Evolutionary conservation across 1,140 invertebrate species (phyloP).

Genomic region (Heliconius eleuchia): DNA sequence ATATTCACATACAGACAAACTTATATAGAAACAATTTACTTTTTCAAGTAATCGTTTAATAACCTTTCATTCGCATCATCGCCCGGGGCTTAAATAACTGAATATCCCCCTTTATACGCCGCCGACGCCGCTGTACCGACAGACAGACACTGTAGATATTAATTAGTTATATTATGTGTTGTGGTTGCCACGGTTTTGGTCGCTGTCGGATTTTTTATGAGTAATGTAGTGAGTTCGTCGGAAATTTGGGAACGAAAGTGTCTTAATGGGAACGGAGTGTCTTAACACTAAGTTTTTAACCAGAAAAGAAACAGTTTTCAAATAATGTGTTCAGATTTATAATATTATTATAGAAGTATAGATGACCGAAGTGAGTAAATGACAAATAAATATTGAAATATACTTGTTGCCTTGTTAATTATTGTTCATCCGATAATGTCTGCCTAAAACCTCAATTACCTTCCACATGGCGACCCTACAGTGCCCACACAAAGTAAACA

Average conservation of each 20-base stretch:
- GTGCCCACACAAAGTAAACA: conserved; percentile 29
- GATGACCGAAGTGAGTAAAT: too few species aligned
- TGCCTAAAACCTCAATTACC: neutral
- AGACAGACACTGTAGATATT: conserved; percentile 26
- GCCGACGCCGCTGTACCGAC: conserved; percentile 29
- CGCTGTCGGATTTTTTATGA: neutral
- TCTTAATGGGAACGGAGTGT: too few species aligned
- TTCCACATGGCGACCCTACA: conserved; percentile 37
- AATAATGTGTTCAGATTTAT: too few species aligned
- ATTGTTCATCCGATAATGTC: too few species aligned
- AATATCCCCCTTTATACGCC: conserved; percentile 24
- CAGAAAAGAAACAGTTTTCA: too few species aligned
- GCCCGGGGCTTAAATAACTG: conserved; percentile 15
- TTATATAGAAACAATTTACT: conserved; percentile 13
- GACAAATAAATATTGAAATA: too few species aligned
- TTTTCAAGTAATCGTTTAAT: conserved; percentile 24
- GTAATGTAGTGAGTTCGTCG: too few species aligned
- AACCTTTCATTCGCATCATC: conserved; percentile 20
- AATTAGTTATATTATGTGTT: conserved; percentile 34
- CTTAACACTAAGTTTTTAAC: neutral
- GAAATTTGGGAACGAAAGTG: too few species aligned
- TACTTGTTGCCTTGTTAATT: too few species aligned
- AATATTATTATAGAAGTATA: too few species aligned
- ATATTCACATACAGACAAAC: neutral
- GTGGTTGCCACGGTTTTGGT: conserved; percentile 11